These are phyloP conservation scores for Drosophila monieri DNA, from an alignment of 2,888 invertebrate genomes.

Conservation along the genomic window DNA sequence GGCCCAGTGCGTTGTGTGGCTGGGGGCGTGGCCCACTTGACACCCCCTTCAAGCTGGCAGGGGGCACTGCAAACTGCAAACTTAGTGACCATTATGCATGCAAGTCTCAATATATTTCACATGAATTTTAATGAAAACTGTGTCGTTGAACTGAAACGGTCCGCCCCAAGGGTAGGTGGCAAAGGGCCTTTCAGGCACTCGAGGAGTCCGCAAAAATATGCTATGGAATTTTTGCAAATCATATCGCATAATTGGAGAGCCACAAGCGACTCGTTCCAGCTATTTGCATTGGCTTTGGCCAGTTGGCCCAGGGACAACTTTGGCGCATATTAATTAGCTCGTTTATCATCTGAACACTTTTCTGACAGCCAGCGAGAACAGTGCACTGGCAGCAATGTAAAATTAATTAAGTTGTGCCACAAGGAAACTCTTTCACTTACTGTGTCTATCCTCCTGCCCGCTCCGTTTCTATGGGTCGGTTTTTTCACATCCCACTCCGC, in stretches of 20 bases:
- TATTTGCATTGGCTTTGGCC: conserved; percentile 40
- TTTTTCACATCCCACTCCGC: background rate
- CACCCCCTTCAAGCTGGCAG: conserved; percentile 33
- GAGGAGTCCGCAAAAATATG: conserved; percentile 22
- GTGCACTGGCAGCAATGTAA: conserved; percentile 65
- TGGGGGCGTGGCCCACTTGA: conserved; percentile 56
- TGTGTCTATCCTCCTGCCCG: background rate
- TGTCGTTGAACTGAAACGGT: conserved; percentile 54
- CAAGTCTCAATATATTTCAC: conserved; percentile 76
- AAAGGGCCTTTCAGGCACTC: background rate
- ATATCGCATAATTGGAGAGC: conserved; percentile 64
- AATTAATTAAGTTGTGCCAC: conserved; percentile 74
- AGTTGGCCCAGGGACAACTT: conserved; percentile 41
- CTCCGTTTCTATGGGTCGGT: background rate
- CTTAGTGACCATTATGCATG: conserved; percentile 77
- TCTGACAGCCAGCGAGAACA: conserved; percentile 55
- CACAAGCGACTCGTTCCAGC: conserved; percentile 38
- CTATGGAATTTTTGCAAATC: conserved; percentile 49
- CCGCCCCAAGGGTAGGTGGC: background rate
- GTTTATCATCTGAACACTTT: conserved; percentile 75
- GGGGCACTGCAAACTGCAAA: conserved; percentile 56
- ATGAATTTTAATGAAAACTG: conserved; percentile 73
- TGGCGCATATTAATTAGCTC: conserved; percentile 76
- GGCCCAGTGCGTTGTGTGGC: conserved; percentile 27
- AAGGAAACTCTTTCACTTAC: conserved; percentile 51